Base-by-base conservation (phyloP, 2,888 invertebrate genomes). In the Lissocephala sabroskyi region DNA sequence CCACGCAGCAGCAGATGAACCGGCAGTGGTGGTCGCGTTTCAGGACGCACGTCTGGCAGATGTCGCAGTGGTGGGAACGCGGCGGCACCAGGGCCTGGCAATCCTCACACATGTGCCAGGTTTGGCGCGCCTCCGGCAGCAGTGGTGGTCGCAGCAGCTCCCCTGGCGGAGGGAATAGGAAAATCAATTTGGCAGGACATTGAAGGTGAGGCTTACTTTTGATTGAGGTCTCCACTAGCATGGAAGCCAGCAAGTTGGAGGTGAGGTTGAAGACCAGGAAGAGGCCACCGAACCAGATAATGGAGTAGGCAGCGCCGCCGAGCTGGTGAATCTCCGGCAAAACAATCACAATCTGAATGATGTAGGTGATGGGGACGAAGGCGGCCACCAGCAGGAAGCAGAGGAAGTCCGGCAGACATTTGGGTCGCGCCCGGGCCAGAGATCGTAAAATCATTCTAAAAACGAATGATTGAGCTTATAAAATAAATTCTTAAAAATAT, bases 1-100 rank as follows among this genome's bases (percentile, higher is more conserved):
- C 97, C 41, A 97, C 87, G 81, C 97, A 97, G 75, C 91, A 92
- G 13, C 94, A 93, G 29, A 93, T 91, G 82, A 97, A 97, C 62
- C 92, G 90, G 79, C 97, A 94, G 79, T 95, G 93, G 85, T 94
- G 95, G 80, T 96, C 96, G 63, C 96, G 87, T 84, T 94, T 95
- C 26, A 83, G 49, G 46, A 97, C 90, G 81, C 98, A 98, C 6
- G 89, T 87, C 58, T 92, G 87, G 83, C 98, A 98, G 4, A 87
- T 88, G 45, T 88, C 87, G 80, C 98, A 98, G 80, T 98, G 98
- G 90, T 95, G 96, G 1, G 96, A 90, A 28, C 98, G 88, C 0
- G 96, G 95, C 1, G 94, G 94, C 5, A 89, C 87, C 14, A 90
- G 53, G 32, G 88, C 86, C 80, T 94, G 92, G 29, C 98, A 98